Percentiles rank a stretch among this genome's conserved stretches.
phyloP scores from a whole-genome alignment of 2,113 vertebrate species.

The Cheirogaleus medius region DNA sequence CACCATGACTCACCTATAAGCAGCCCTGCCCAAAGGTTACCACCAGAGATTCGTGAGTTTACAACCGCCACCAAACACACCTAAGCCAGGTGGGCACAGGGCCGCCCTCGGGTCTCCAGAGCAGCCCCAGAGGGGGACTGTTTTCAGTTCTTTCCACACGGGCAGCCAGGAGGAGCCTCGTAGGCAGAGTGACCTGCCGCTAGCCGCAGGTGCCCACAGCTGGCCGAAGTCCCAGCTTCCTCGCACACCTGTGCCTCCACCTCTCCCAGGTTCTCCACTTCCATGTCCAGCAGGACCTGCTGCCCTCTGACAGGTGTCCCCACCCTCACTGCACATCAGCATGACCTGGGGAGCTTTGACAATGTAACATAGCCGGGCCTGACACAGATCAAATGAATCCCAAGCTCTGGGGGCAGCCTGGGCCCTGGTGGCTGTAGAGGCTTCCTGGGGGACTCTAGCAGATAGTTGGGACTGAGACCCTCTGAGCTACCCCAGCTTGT shows the following conservation, averaged over 20 bases:
- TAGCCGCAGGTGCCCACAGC: neutral
- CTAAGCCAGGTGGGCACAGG: neutral
- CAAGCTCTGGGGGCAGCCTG: neutral
- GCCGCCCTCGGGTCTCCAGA: neutral
- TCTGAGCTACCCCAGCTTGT: fast-evolving
- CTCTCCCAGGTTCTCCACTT: neutral
- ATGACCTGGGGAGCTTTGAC: neutral
- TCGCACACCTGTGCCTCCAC: neutral
- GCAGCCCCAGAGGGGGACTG: neutral
- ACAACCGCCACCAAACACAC: neutral
- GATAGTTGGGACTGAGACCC: neutral
- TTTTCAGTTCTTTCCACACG: neutral
- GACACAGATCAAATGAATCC: neutral
- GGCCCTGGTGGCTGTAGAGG: too few relatives aligned
- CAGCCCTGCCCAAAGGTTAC: neutral
- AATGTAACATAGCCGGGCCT: fast-evolving
- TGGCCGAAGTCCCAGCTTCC: neutral
- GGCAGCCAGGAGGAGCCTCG: fast-evolving
- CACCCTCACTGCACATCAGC: neutral
- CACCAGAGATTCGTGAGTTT: neutral
- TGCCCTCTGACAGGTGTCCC: neutral
- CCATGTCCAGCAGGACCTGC: neutral
- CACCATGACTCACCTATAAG: neutral
- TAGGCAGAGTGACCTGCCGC: neutral
- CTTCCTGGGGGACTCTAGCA: neutral